phyloP scores from a whole-genome alignment of 2,113 vertebrate genomes.

The Sarotherodon lohbergeri region DNA sequence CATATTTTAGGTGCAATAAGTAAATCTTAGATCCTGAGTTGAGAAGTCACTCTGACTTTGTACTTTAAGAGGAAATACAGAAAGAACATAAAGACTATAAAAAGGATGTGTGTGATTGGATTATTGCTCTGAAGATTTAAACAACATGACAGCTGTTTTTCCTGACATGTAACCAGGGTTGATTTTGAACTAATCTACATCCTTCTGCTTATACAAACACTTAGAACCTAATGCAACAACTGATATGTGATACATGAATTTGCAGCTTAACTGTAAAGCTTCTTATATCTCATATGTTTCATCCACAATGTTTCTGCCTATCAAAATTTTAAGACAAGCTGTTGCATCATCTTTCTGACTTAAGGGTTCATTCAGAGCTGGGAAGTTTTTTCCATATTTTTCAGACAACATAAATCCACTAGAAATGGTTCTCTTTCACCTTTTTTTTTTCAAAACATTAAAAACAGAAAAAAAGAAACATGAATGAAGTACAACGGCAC shows the following conservation, averaged over 20 bases:
- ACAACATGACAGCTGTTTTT: not conserved
- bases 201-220: not conserved
- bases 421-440: not conserved
- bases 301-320: not conserved
- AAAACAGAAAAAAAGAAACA: not conserved
- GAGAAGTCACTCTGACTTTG: not conserved
- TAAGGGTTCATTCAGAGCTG: not conserved
- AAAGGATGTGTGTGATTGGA: fast-evolving
- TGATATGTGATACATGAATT: not conserved
- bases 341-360: not conserved
- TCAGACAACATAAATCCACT: not conserved
- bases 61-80: not conserved
- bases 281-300: fast-evolving
- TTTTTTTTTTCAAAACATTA: not conserved
- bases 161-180: not conserved
- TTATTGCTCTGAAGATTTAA: not conserved
- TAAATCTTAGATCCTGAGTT: not conserved
- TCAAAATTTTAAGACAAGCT: not conserved
- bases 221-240: not conserved
- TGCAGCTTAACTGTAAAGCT: not conserved
- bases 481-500: not conserved
- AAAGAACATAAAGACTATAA: not conserved
- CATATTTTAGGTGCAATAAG: not conserved
- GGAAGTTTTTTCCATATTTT: too few species aligned
- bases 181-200: fast-evolving